Evolutionary conservation across 1,140 invertebrate genomes (phyloP), one percentile per base, ranked within the genome.

Genomic region (Drosophila insularis): DNA sequence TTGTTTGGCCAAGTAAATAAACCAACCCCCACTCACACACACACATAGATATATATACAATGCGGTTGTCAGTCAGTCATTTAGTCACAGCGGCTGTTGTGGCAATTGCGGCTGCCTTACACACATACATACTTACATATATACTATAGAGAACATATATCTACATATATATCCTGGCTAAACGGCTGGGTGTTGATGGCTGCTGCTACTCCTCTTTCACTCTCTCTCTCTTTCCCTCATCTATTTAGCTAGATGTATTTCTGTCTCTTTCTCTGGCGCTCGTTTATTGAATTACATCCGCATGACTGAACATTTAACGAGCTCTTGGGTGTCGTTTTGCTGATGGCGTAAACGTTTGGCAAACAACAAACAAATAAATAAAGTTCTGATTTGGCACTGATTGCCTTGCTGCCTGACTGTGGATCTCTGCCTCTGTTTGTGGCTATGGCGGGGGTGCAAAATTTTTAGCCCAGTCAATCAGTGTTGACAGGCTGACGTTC

Each of bases 261-360:
- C 14, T 63, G 58, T 32, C 56, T 37, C 58, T 50, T 40, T 63
- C 72, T 59, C 46, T 74, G 71, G 86, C 70, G 86, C 81, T 86
- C 86, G 86, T 90, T 90, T 90, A 90, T 90, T 82, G 86, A 90
- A 90, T 90, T 90, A 90, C 86, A 90, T 90, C 86, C 86, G 86
- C 78, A 90, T 90, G 81, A 80, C 86, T 90, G 86, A 84, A 81
- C 86, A 90, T 90, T 86, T 85, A 89, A 89, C 86, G 86, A 89
- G 85, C 81, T 89, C 85, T 90, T 81, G 79, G 84, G 84, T 89
- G 84, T 90, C 86, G 81, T 90, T 90, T 86, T 90, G 82, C 84
- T 89, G 82, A 90, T 90, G 86, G 86, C 81, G 81, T 90, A 86
- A 90, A 90, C 82, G 86, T 84, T 89, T 90, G 86, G 71, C 86